Base-by-base conservation (phyloP, 1,140 invertebrate genomes). In the Heliothis subflexa region DNA sequence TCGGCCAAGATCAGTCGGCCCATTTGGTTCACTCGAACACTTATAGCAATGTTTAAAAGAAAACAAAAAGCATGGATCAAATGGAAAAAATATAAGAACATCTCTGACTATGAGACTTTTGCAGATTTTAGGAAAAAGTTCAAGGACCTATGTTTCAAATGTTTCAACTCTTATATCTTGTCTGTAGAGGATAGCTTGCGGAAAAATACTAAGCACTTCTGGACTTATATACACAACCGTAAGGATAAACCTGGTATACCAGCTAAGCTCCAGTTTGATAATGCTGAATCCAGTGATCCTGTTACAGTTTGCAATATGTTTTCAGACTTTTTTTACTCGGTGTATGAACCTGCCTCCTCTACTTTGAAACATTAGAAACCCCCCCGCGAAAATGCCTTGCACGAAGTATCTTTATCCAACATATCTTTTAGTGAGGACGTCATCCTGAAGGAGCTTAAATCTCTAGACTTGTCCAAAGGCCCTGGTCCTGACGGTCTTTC, bases 11-110 rank as follows among this genome's bases (percentile, higher is more conserved):
- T n/a, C n/a, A n/a, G n/a, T n/a, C n/a, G n/a, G n/a, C 54, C 54
- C 11, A 18, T 16, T 18, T 61, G 57, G 57, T 61, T 61, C 25
- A 11, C 57, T n/a, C 18, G 14, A 11, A 10, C 18, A 10, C 14
- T 61, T 10, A 61, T 28, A 11, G 2, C 4, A 7, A 12, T 28
- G 9, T 61, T 28, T 9, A 61, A 61, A 28, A 61, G 25, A 14
- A 61, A 61, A 28, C 57, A 61, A 28, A 61, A 61, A 28, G 57
- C 57, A 3, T 61, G 57, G 57, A 14, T 61, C 2, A 61, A 61
- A 28, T 61, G 57, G 57, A 61, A 61, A 28, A 61, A 61, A 61
- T 61, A 61, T 61, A 25, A 61, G 25, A 61, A 61, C 25, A 61
- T 61, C 2, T 61, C 57, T 10, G 57, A 61, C 14, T 61, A 28